Conservation (phyloP, 2,888 invertebrate species). For the Synanthedon myopaeformis region DNA sequence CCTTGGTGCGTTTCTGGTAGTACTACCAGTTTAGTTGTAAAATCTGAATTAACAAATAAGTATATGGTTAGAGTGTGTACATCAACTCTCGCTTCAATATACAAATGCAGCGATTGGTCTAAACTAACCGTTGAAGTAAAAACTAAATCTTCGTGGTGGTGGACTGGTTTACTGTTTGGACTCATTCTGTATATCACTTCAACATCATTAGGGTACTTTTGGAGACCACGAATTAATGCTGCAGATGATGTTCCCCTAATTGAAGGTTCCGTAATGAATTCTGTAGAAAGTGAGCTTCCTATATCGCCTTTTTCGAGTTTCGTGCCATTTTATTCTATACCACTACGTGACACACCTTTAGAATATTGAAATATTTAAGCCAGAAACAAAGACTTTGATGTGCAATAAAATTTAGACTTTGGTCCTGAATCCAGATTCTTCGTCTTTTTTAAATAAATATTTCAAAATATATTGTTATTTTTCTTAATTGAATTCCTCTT, state of each 20-base stretch:
- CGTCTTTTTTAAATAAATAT: not conserved
- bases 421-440: no score
- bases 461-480: not conserved
- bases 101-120: conserved; percentile 20
- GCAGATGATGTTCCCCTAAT: conserved; percentile 36
- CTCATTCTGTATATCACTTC: conserved; percentile 27
- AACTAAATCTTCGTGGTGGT: conserved; percentile 21
- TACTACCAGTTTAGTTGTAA: conserved; percentile 13
- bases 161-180: conserved; percentile 33
- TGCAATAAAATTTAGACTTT: no score
- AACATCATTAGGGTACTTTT: conserved; percentile 23
- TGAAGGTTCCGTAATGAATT: conserved; percentile 21
- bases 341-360: conserved; percentile 13
- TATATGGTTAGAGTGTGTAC: conserved; percentile 29
- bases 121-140: conserved; percentile 3
- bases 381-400: no score
- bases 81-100: conserved; percentile 24
- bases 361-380: conserved; percentile 3
- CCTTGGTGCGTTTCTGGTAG: conserved; percentile 33
- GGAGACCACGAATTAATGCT: conserved; percentile 10
- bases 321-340: conserved; percentile 24
- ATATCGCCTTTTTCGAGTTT: conserved; percentile 33
- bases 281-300: conserved; percentile 37
- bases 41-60: conserved; percentile 21
- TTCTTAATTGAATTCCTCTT: conserved; percentile 4